phyloP scores from a whole-genome alignment of 2,113 vertebrate genomes.

The Nesospiza acunhae region DNA sequence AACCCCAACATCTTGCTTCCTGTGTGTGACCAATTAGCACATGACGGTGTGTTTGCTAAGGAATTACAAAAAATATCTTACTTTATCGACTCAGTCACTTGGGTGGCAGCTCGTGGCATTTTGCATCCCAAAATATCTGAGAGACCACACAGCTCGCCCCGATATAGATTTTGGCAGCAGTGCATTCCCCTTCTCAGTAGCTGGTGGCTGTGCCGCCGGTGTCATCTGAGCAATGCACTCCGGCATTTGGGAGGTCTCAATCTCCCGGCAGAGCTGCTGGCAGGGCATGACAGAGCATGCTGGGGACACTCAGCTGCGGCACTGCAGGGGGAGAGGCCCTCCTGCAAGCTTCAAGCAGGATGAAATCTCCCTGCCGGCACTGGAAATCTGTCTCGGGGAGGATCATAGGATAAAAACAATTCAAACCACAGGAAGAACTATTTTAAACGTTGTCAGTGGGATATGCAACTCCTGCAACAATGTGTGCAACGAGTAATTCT shows the following conservation, averaged over 20 bases:
- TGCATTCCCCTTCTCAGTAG: neutral
- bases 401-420: neutral
- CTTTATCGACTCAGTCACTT: neutral
- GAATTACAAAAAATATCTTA: neutral
- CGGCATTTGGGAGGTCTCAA: neutral
- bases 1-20: neutral
- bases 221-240: neutral
- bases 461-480: neutral
- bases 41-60: neutral
- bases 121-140: neutral
- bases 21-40: neutral
- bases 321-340: neutral
- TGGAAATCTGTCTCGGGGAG: neutral
- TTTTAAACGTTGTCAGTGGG: neutral
- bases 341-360: neutral
- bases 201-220: neutral
- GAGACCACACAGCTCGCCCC: constrained; percentile 32
- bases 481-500: neutral
- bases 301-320: neutral
- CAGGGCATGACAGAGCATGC: neutral
- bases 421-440: neutral
- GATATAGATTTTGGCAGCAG: neutral
- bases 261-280: neutral
- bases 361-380: neutral
- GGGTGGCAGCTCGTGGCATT: neutral